A percentile compares a stretch with the other conserved stretches of the same genome.
These are phyloP conservation scores for Leptonema lineaticorne DNA, from an alignment of 1,140 invertebrate species.

Conservation along the genomic window DNA sequence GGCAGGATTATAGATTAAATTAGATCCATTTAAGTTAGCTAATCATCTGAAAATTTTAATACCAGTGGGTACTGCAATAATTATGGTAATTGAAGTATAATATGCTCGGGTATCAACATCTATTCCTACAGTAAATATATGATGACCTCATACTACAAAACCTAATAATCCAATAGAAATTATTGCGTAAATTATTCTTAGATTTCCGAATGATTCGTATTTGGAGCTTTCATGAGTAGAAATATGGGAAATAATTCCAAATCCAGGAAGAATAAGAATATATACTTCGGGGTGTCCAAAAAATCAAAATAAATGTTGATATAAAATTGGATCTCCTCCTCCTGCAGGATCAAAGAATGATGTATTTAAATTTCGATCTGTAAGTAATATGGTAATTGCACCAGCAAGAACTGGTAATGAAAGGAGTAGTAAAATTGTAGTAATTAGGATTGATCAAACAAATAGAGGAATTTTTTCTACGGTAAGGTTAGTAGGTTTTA, in stretches of 20 bases:
- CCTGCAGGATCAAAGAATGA: constrained; percentile 68
- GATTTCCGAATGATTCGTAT: constrained; percentile 60
- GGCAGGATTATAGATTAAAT: constrained; percentile 57
- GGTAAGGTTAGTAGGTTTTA: constrained; percentile 53
- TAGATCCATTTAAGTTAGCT: constrained; percentile 57
- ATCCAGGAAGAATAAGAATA: constrained; percentile 68
- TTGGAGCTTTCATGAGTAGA: constrained; percentile 60
- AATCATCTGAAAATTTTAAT: constrained; percentile 71
- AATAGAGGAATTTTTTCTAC: constrained; percentile 61
- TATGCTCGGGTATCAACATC: constrained; percentile 71
- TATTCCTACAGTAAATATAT: constrained; percentile 75
- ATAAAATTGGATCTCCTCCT: constrained; percentile 70
- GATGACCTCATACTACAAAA: constrained; percentile 70
- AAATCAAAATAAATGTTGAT: constrained; percentile 80
- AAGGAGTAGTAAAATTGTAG: constrained; percentile 64
- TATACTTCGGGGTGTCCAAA: constrained; percentile 79
- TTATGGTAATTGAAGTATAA: constrained; percentile 72
- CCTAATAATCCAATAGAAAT: constrained; percentile 65
- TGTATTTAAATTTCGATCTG: constrained; percentile 70
- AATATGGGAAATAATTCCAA: constrained; percentile 67
- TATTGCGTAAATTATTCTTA: constrained; percentile 67
- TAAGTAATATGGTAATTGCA: constrained; percentile 71
- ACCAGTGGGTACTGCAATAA: constrained; percentile 67
- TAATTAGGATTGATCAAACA: constrained; percentile 68
- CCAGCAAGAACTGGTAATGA: constrained; percentile 71